phyloP scores from a whole-genome alignment of 2,797 vertebrate species.

The Nannoperca australis region DNA sequence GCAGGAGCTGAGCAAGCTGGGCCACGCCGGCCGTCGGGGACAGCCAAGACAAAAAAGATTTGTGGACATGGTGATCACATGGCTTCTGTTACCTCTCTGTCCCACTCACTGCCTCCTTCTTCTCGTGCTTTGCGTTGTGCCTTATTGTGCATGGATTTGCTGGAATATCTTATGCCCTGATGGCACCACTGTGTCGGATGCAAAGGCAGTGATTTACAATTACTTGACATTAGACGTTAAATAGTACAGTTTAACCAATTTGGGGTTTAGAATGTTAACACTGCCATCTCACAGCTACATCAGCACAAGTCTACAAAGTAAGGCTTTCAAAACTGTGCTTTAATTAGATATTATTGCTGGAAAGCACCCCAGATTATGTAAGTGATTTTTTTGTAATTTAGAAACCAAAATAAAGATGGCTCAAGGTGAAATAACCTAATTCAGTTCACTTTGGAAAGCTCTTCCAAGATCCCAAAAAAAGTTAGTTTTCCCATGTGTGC shows the following conservation, averaged over 20 bases:
- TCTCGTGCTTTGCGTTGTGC: slow-evolving; percentile 23
- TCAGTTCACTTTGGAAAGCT: neutral
- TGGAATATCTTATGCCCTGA: slow-evolving; percentile 9
- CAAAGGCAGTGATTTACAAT: neutral
- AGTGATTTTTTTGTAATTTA: neutral
- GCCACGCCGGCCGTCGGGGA: slow-evolving; percentile 62
- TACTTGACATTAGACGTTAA: neutral
- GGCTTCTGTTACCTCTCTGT: slow-evolving; percentile 69
- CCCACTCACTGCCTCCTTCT: slow-evolving; percentile 50
- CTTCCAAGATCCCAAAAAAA: neutral
- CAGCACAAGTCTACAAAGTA: neutral
- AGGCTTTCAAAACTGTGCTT: neutral
- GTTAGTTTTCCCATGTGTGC: neutral
- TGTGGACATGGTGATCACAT: slow-evolving; percentile 79
- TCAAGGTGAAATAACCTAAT: neutral
- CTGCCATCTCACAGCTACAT: neutral
- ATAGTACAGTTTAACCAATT: neutral
- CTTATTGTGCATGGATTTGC: slow-evolving; percentile 39
- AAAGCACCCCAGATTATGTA: neutral
- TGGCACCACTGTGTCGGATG: neutral
- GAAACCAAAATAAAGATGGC: neutral
- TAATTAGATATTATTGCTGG: neutral
- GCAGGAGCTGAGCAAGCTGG: slow-evolving; percentile 65
- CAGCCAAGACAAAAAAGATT: slow-evolving; percentile 73
- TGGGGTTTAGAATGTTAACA: neutral